Evolutionary conservation across 92 coral and sea anemone genomes (phyloP).

Genomic region (Bergia puertoricense): DNA sequence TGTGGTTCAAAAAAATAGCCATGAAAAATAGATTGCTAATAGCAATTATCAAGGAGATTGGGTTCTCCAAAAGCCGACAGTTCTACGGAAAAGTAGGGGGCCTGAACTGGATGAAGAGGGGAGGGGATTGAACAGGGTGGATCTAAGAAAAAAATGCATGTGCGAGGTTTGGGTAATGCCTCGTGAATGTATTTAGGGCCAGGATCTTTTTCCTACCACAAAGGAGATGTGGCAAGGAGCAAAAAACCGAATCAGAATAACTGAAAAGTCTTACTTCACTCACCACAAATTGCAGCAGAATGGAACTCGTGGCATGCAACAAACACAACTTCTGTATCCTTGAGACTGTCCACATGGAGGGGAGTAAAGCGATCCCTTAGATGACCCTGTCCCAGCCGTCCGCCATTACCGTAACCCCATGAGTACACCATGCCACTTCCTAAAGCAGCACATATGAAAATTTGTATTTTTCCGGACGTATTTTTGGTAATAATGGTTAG

Average conservation of each 20-base stretch:
- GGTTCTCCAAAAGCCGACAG: too few species aligned
- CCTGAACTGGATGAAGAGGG: too few species aligned
- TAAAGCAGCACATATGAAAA: slow-evolving; percentile 23
- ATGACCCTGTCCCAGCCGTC: slow-evolving; percentile 99
- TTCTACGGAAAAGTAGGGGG: too few species aligned
- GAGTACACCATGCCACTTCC: slow-evolving; percentile 88
- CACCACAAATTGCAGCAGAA: slow-evolving; percentile 93
- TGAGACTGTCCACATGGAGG: slow-evolving; percentile 74
- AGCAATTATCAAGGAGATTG: too few species aligned
- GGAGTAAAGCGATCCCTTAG: slow-evolving; percentile 91
- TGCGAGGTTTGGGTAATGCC: too few species aligned
- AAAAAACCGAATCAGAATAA: not conserved
- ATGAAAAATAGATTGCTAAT: too few species aligned
- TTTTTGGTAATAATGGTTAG: too few species aligned
- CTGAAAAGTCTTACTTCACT: slow-evolving; percentile 7
- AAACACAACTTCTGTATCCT: slow-evolving; percentile 64
- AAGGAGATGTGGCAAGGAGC: not conserved
- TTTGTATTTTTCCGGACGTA: not conserved
- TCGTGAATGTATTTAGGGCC: too few species aligned
- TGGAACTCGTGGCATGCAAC: slow-evolving; percentile 92
- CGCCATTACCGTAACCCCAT: slow-evolving; percentile 96
- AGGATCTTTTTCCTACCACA: not conserved
- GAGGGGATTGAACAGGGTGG: too few species aligned
- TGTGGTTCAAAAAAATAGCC: too few species aligned
- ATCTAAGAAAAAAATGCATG: too few species aligned